Percentiles rank a stretch among this genome's conserved stretches.
phyloP scores from a whole-genome alignment of 2,797 vertebrate genomes.

The Hozukius guyotensis region DNA sequence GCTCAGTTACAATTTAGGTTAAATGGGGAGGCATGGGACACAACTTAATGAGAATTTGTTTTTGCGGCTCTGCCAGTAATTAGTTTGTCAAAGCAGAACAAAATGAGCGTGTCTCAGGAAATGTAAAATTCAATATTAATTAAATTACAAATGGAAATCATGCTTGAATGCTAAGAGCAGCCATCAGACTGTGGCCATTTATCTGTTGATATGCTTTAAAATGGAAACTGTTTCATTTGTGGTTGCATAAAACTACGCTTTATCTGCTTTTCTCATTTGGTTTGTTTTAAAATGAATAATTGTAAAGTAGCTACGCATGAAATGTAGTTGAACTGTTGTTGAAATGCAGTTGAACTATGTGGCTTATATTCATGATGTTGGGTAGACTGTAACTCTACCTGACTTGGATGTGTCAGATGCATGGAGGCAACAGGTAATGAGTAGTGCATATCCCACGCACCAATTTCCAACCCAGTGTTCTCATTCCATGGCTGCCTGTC shows the following conservation, averaged over 20 bases:
- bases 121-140: conserved; percentile 78
- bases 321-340: neutral
- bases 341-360: neutral
- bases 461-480: conserved; percentile 56
- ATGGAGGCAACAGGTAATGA: conserved; percentile 55
- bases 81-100: conserved; percentile 76
- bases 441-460: conserved; percentile 48
- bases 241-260: conserved; percentile 5
- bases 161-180: conserved; percentile 44
- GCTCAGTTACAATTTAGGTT: conserved; percentile 55
- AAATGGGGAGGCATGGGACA: conserved; percentile 59
- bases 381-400: conserved; percentile 26
- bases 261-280: conserved; percentile 16
- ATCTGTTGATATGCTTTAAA: conserved; percentile 31
- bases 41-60: conserved; percentile 73
- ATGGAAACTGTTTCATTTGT: conserved; percentile 26
- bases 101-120: conserved; percentile 63
- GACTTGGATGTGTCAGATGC: conserved; percentile 36
- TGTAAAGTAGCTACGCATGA: neutral
- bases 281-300: conserved; percentile 30
- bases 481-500: conserved; percentile 51
- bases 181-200: conserved; percentile 28
- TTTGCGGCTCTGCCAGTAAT: conserved; percentile 67
- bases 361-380: conserved; percentile 4
- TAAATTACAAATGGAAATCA: conserved; percentile 70